Evolutionary conservation across 1,140 invertebrate species (phyloP).

Genomic region (Holotrichia oblita): DNA sequence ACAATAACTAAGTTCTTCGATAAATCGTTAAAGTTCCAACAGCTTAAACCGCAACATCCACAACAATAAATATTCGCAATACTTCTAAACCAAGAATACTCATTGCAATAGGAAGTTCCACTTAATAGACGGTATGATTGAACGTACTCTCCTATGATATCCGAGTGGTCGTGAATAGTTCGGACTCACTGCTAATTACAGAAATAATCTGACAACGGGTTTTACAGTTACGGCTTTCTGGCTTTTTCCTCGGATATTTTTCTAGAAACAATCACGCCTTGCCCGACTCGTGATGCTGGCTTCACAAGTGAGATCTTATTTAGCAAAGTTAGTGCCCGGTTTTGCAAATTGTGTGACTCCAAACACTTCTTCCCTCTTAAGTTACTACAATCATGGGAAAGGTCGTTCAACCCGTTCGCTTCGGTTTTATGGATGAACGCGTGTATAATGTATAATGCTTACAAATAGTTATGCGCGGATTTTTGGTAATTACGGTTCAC

Average conservation of each 20-base stretch:
- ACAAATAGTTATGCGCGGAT: not conserved
- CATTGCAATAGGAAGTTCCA: constrained; percentile 29
- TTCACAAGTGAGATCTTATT: constrained; percentile 45
- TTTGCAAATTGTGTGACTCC: constrained; percentile 41
- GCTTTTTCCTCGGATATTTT: constrained; percentile 40
- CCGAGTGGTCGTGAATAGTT: constrained; percentile 12
- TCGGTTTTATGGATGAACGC: constrained; percentile 20
- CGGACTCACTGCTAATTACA: constrained; percentile 37
- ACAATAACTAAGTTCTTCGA: not conserved
- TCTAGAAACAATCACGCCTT: constrained; percentile 41
- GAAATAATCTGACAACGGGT: constrained; percentile 38
- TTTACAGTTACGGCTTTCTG: constrained; percentile 45
- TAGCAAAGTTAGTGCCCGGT: constrained; percentile 42
- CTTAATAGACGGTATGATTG: constrained; percentile 6
- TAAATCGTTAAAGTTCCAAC: constrained; percentile 5
- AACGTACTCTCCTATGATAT: constrained; percentile 1
- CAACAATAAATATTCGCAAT: constrained; percentile 12
- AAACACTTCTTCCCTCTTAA: constrained; percentile 37
- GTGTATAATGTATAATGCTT: not conserved
- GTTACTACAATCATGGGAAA: not conserved
- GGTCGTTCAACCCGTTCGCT: constrained; percentile 27
- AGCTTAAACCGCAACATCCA: not conserved
- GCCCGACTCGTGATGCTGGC: constrained; percentile 43
- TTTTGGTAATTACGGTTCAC: constrained; percentile 17
- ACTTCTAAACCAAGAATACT: not conserved